Percentiles rank a stretch among this genome's conserved stretches.
Evolutionary conservation across 2,888 invertebrate genomes (phyloP).

Genomic region (Monoplex corrugatus): DNA sequence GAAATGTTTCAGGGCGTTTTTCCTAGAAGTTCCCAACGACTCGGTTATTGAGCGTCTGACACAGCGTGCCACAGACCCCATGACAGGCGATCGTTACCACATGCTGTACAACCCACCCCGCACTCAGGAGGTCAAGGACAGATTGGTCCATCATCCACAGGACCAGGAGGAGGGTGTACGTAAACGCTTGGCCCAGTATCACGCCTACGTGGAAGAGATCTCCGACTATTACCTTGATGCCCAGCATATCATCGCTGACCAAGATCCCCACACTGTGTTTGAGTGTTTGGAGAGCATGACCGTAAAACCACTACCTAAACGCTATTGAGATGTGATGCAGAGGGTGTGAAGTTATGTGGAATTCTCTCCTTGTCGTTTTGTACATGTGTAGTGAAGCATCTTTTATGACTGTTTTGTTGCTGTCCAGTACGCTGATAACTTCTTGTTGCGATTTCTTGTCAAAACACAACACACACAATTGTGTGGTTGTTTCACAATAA

Average conservation of each 20-base stretch:
- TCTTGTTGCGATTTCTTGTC: neutral
- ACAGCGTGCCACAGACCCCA: conserved; percentile 78
- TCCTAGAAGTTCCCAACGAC: conserved; percentile 81
- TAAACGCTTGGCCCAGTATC: conserved; percentile 73
- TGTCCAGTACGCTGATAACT: no score
- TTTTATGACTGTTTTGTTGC: neutral
- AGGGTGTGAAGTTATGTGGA: neutral
- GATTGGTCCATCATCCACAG: conserved; percentile 68
- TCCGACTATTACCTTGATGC: conserved; percentile 77
- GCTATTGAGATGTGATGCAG: neutral
- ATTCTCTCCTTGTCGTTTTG: no score
- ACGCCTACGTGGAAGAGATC: conserved; percentile 78
- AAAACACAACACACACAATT: no score
- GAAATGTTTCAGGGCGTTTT: conserved; percentile 80
- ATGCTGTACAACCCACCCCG: conserved; percentile 81
- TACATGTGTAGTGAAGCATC: neutral
- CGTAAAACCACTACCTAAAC: conserved; percentile 80
- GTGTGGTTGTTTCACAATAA: no score
- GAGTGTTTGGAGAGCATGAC: conserved; percentile 81
- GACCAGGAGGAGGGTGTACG: conserved; percentile 76
- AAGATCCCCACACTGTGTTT: conserved; percentile 81
- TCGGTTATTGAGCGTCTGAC: conserved; percentile 80
- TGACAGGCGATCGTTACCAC: conserved; percentile 81
- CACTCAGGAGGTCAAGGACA: conserved; percentile 76
- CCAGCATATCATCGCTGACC: conserved; percentile 80